Conservation (phyloP, 2,113 vertebrate genomes). For the Petrocephalus zakoni region DNA sequence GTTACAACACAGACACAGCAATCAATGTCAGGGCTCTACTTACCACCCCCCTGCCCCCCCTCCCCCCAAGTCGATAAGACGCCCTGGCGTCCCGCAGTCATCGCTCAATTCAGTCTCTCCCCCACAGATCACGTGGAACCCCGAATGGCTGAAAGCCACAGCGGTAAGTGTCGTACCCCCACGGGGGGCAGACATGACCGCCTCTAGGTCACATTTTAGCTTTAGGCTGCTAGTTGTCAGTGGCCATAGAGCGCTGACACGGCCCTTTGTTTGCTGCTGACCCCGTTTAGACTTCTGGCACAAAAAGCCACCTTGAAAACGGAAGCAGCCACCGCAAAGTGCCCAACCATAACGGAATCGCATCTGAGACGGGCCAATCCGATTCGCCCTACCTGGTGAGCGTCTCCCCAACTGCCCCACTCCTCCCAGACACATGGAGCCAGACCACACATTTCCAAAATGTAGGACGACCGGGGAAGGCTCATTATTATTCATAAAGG, state of each 20-base stretch:
- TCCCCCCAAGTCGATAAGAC: background rate
- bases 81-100: background rate
- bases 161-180: background rate
- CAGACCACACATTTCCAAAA: background rate
- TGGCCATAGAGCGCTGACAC: background rate
- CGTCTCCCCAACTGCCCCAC: no score
- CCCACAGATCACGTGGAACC: constrained; percentile 12
- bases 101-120: background rate
- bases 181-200: background rate
- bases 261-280: background rate
- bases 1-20: background rate
- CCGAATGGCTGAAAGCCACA: background rate
- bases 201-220: no score
- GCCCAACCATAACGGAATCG: background rate
- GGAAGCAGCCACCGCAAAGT: background rate
- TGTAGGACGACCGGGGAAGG: background rate
- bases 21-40: background rate
- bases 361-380: background rate
- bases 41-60: background rate
- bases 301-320: constrained; percentile 4
- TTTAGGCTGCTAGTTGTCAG: background rate
- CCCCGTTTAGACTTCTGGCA: background rate
- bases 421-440: background rate
- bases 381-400: background rate
- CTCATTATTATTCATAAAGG: background rate